A percentile compares a stretch with the other conserved stretches of the same genome.
phyloP scores from a whole-genome alignment of 2,888 invertebrate species.

The Hyles lineata region DNA sequence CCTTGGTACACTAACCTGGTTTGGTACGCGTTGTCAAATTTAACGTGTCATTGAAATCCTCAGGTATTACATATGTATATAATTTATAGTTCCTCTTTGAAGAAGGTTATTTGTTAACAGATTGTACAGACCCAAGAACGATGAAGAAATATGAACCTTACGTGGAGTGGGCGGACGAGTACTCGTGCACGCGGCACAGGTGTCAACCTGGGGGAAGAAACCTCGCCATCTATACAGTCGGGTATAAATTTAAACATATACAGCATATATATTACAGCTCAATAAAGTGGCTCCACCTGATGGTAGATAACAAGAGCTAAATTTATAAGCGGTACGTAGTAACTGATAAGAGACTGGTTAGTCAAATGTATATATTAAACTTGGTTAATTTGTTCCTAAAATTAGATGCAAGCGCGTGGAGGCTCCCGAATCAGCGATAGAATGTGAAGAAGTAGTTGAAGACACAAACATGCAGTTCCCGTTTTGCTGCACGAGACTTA shows the following conservation, averaged over 20 bases:
- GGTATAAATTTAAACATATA: conserved; percentile 52
- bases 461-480: conserved; percentile 82
- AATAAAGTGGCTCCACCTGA: too few relatives aligned
- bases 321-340: too few relatives aligned
- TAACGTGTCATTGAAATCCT: too few relatives aligned
- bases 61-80: neutral
- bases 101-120: conserved; percentile 47
- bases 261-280: neutral
- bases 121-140: conserved; percentile 74
- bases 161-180: conserved; percentile 79
- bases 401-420: conserved; percentile 76
- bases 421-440: conserved; percentile 78
- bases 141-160: conserved; percentile 74
- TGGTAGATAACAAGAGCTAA: too few relatives aligned
- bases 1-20: too few relatives aligned
- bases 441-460: conserved; percentile 80
- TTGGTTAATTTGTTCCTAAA: neutral
- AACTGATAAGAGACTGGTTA: too few relatives aligned
- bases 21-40: too few relatives aligned
- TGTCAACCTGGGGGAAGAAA: conserved; percentile 78
- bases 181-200: conserved; percentile 76
- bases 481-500: conserved; percentile 73
- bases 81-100: neutral
- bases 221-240: conserved; percentile 78
- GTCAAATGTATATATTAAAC: neutral